Base-by-base conservation (phyloP, 2,888 invertebrate genomes). In the Ormyrus pomaceus region DNA sequence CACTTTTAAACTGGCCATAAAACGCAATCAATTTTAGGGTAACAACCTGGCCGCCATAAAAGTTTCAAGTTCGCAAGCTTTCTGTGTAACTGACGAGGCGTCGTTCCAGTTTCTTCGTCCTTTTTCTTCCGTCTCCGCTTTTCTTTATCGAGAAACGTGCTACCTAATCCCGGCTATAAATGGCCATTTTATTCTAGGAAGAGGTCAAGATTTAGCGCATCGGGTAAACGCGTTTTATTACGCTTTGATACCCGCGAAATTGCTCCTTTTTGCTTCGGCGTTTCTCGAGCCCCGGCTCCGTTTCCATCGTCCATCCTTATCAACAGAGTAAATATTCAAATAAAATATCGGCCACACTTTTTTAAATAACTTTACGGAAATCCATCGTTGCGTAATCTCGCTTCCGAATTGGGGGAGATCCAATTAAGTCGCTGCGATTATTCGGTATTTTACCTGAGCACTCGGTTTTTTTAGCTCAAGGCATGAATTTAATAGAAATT, bases 211-310 rank as follows among this genome's bases (percentile, higher is more conserved):
- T 45, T 10, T 7, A 53, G 56, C 62, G 62, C 46, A 51, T 34
- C 58, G 64, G 50, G 66, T 10, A 79, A 79, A 75, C 61, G 58
- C 79, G 75, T 66, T 79, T 79, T 66, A 75, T 64, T 53, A 71
- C 75, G 79, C 71, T 55, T 75, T 61, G 65, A 79, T 65, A 51
- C 13, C 65, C 75, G 75, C 71, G 75, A 79, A 79, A 79, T 79
- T 79, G 61, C 75, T 55, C 34, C 51, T 48, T 55, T 62, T 59
- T 56, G 56, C 8, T 56, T 56, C 11, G n/a, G 48, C 48, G 34
- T 3, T 34, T 34, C 34, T 34, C 11, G 13, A 46, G 53, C 19
- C 64, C 34, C n/a, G 34, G 56, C 50, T 74, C 34, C 34, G 34
- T 34, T 4, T 34, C 34, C 58, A 58, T 65, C n/a, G 50, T 5